Evolutionary conservation across 2,113 vertebrate genomes (phyloP), one percentile per base, ranked within the genome.

Genomic region (Proteles cristata): DNA sequence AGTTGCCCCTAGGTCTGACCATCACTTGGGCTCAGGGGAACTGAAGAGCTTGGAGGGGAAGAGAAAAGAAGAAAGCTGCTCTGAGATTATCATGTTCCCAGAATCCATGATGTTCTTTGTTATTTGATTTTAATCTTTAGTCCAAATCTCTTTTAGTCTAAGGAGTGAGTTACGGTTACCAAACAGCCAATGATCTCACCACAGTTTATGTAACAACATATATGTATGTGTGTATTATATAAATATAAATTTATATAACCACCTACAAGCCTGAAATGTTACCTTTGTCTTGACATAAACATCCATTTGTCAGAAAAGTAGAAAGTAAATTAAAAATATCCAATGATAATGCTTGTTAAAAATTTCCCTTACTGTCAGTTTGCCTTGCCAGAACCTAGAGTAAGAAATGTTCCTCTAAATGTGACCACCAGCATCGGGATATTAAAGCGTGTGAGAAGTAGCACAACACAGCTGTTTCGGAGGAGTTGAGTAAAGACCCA

Each of bases 241-340:
- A 94, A 88, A 31, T 58, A 26, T 58, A 90, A 94, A 86, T 82
- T 66, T 55, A 61, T 71, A 26, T 87, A 48, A 55, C 63, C 50
- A 94, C 68, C 26, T 26, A 82, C 45, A 87, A 16, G 82, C 68
- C 79, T 88, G 87, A 92, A 94, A 39, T 89, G 14, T 55, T 63
- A 50, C 33, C 31, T 91, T 91, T 83, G 23, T 93, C 80, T 89
- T 50, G 68, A 86, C 55, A 14, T 58, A 77, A 66, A 76, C 17
- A 48, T 77, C 48, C 4, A 43, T 58, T 81, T 93, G 74, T 90
- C 65, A 91, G 86, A 74, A 87, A 95, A 74, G n/a, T 82, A 48
- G 53, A 43, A 86, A 93, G 21, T 68, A 66, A 87, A 39, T 85
- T n/a, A 63, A 88, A 88, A 71, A 77, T 81, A 69, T 35, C 17